Evolutionary conservation across 2,797 vertebrate genomes (phyloP).

Genomic region (Thaleichthys pacificus): DNA sequence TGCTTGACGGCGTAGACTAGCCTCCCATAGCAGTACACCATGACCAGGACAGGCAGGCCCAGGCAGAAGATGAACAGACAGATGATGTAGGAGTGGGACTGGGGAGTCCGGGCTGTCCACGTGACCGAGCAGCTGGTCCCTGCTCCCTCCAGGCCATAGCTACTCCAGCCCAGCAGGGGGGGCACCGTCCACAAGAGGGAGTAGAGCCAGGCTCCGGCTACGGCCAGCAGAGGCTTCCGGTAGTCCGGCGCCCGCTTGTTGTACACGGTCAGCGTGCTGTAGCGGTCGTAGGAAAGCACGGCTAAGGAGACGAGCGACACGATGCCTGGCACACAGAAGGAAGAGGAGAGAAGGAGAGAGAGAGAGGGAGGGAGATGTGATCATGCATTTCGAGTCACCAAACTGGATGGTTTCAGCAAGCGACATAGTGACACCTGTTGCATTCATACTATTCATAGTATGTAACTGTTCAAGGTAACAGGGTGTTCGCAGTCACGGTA

Average conservation of each 20-base stretch:
- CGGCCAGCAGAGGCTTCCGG: slow-evolving; percentile 72
- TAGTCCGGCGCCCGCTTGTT: slow-evolving; percentile 66
- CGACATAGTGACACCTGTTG: too few relatives aligned
- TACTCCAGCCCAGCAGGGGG: slow-evolving; percentile 83
- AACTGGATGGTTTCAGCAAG: too few relatives aligned
- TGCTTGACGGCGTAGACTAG: slow-evolving; percentile 77
- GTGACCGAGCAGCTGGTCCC: slow-evolving; percentile 79
- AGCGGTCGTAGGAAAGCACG: slow-evolving; percentile 79
- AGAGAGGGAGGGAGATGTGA: background rate
- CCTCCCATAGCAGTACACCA: slow-evolving; percentile 78
- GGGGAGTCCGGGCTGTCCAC: slow-evolving; percentile 68
- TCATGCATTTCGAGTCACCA: too few relatives aligned
- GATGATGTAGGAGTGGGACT: slow-evolving; percentile 76
- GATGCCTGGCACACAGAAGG: slow-evolving; percentile 61
- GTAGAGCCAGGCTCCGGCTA: slow-evolving; percentile 77
- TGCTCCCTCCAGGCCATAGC: slow-evolving; percentile 76
- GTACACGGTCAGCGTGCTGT: slow-evolving; percentile 76
- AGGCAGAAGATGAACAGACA: slow-evolving; percentile 84
- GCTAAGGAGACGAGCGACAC: slow-evolving; percentile 80
- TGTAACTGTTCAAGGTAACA: too few relatives aligned
- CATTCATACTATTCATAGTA: too few relatives aligned
- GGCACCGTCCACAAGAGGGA: slow-evolving; percentile 79
- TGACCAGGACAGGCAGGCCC: slow-evolving; percentile 71
- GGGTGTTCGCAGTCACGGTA: too few relatives aligned
- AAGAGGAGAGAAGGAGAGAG: background rate